Percentiles rank a stretch among this genome's conserved stretches.
Conservation (phyloP, 2,888 invertebrate species). For the Pseudococcus longispinus region DNA sequence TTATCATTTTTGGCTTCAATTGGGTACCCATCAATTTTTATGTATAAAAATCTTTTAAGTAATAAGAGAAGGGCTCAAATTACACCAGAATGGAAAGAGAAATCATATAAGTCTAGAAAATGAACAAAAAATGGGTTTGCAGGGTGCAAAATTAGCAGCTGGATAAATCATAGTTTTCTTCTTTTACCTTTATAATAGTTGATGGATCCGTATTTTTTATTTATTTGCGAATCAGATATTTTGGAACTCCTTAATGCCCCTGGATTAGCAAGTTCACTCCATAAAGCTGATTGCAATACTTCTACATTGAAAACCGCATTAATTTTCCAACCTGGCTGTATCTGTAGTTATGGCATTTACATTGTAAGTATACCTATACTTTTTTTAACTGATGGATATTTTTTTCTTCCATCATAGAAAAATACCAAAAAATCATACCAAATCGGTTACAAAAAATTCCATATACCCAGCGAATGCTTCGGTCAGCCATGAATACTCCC, state of each 20-base stretch:
- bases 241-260: slow-evolving; percentile 70
- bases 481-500: slow-evolving; percentile 58
- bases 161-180: no score
- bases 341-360: no score
- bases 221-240: slow-evolving; percentile 68
- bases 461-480: slow-evolving; percentile 58
- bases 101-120: no score
- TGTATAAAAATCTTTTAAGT: no score
- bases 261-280: slow-evolving; percentile 67
- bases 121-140: no score
- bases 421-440: not conserved
- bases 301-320: slow-evolving; percentile 63
- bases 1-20: not conserved
- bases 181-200: slow-evolving; percentile 73
- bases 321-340: slow-evolving; percentile 58
- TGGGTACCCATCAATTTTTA: no score
- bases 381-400: no score
- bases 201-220: slow-evolving; percentile 71
- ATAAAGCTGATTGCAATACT: slow-evolving; percentile 63
- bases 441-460: slow-evolving; percentile 31
- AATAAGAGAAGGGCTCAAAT: no score
- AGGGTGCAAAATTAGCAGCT: no score
- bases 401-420: no score
- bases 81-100: no score
- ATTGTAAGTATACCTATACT: no score